Percentiles rank a stretch among this genome's conserved stretches.
These are phyloP conservation scores for Florisuga fusca DNA, from an alignment of 2,797 vertebrate genomes.

Conservation along the genomic window DNA sequence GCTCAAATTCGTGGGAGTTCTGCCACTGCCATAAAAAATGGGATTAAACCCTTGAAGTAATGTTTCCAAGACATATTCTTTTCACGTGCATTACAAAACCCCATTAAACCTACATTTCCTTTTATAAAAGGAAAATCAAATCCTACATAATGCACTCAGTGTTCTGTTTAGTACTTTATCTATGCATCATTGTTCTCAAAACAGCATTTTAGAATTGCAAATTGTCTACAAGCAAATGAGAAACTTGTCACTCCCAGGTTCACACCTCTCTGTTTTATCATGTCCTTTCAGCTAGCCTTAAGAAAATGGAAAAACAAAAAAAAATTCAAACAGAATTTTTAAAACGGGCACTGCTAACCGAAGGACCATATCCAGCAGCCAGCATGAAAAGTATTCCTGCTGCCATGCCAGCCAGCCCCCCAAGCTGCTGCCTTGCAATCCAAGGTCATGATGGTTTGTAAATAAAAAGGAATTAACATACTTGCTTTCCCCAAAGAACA, in stretches of 20 bases:
- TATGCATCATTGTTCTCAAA: slow-evolving; percentile 3
- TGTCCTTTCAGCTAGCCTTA: not conserved
- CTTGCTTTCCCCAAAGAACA: not conserved
- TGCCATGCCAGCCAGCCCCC: not conserved
- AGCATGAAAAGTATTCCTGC: not conserved
- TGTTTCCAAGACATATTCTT: not conserved
- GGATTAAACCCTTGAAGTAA: not conserved
- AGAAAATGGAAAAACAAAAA: not conserved
- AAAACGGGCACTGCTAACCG: not conserved
- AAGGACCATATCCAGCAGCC: not conserved
- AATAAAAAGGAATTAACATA: slow-evolving; percentile 9
- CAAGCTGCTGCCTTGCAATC: not conserved
- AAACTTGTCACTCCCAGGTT: slow-evolving; percentile 23
- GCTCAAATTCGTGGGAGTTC: not conserved
- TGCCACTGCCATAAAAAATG: not conserved
- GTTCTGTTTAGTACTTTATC: slow-evolving; percentile 16
- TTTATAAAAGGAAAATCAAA: slow-evolving; percentile 22
- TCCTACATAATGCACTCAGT: not conserved
- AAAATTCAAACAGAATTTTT: not conserved
- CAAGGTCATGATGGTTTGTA: not conserved
- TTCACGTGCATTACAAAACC: not conserved
- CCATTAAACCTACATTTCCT: slow-evolving; percentile 6
- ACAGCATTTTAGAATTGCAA: slow-evolving; percentile 59
- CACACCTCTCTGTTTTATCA: not conserved
- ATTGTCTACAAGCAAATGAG: slow-evolving; percentile 31